These are phyloP conservation scores for Coccyzus lansbergi DNA, from an alignment of 2,797 vertebrate genomes.

Conservation along the genomic window DNA sequence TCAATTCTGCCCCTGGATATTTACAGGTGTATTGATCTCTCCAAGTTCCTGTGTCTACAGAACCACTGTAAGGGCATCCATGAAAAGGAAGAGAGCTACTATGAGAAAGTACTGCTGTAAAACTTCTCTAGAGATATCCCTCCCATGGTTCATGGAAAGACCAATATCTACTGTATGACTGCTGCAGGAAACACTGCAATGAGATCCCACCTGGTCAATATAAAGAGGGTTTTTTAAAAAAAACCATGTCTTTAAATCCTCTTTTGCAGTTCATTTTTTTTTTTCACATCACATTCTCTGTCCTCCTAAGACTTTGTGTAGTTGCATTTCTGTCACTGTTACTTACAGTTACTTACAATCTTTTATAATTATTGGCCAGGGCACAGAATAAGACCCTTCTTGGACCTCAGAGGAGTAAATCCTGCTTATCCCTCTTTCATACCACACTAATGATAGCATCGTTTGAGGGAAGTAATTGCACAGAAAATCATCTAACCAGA, in stretches of 20 bases:
- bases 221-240: too few relatives aligned
- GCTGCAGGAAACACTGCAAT: background rate
- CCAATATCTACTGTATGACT: background rate
- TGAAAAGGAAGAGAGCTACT: background rate
- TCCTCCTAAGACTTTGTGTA: background rate
- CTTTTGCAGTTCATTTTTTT: background rate
- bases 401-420: background rate
- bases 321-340: fast-evolving
- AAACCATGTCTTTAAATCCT: fast-evolving
- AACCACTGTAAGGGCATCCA: background rate
- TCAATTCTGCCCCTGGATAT: background rate
- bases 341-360: background rate
- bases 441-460: background rate
- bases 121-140: background rate
- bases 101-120: background rate
- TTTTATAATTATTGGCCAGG: background rate
- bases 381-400: fast-evolving
- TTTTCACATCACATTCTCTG: fast-evolving
- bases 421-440: background rate
- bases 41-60: background rate
- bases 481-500: background rate
- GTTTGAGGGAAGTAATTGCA: background rate
- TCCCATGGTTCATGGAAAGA: background rate
- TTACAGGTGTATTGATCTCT: background rate
- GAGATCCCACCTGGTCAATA: background rate